Evolutionary conservation across 2,797 vertebrate genomes (phyloP).

Genomic region (Vireo griseus): DNA sequence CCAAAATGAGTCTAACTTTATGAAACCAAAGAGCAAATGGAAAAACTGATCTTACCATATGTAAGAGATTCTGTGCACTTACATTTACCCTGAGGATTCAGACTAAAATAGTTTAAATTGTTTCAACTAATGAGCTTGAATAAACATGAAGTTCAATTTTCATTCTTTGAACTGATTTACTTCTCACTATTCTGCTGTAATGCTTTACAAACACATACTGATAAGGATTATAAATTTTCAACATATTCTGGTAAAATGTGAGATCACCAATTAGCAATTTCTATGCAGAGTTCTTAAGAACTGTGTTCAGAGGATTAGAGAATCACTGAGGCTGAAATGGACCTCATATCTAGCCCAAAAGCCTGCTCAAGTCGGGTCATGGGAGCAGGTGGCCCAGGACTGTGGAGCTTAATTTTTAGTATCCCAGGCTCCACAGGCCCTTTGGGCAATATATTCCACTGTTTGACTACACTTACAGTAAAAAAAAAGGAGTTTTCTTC

Average conservation of each 20-base stretch:
- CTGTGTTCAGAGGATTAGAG: neutral
- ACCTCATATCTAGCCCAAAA: neutral
- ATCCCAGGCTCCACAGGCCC: neutral
- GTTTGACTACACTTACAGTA: neutral
- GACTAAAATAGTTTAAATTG: neutral
- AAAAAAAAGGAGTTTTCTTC: neutral
- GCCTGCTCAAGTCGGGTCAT: neutral
- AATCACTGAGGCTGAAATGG: neutral
- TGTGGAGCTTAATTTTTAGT: neutral
- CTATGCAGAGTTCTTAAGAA: neutral
- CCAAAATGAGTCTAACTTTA: neutral
- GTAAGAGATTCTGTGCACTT: neutral
- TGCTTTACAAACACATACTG: neutral
- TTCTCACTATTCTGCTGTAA: neutral
- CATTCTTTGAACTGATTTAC: neutral
- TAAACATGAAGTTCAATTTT: slow-evolving; percentile 8
- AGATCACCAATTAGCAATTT: neutral
- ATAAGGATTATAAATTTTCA: neutral
- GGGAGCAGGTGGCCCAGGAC: neutral
- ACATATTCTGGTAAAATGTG: neutral
- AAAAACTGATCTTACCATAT: neutral
- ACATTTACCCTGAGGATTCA: neutral
- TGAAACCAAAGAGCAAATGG: neutral
- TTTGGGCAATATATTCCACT: neutral
- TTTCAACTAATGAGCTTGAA: neutral